phyloP scores from a whole-genome alignment of 2,113 vertebrate species.

The Hippocampus comes region DNA sequence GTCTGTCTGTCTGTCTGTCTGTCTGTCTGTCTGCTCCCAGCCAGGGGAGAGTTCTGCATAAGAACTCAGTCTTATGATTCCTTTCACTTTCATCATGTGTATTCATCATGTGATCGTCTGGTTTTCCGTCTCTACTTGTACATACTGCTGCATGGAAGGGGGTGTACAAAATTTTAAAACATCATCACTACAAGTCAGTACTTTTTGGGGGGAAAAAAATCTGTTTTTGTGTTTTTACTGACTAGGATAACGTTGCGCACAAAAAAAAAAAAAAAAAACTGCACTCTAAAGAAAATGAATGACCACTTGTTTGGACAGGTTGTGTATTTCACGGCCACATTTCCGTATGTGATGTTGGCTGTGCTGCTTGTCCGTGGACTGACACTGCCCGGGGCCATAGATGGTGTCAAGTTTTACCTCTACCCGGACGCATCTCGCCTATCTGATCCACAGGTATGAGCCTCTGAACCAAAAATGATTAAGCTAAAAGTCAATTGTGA shows the following conservation, averaged over 20 bases:
- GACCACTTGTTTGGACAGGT: slow-evolving; percentile 71
- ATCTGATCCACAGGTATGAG: slow-evolving; percentile 84
- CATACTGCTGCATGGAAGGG: not conserved
- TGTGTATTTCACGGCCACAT: slow-evolving; percentile 94
- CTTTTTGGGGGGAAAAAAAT: not conserved
- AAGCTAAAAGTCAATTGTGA: not conserved
- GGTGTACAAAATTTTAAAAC: not conserved
- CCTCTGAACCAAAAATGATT: not conserved
- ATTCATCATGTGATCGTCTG: not conserved
- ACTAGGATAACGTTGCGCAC: not conserved
- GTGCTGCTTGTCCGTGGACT: slow-evolving; percentile 86
- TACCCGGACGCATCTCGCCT: slow-evolving; percentile 87
- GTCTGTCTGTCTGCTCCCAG: not conserved
- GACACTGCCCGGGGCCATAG: slow-evolving; percentile 82
- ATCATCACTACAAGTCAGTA: not conserved
- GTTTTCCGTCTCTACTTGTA: not conserved
- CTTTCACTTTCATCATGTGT: not conserved
- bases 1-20: not conserved
- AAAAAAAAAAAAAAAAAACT: not conserved
- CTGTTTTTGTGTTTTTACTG: not conserved
- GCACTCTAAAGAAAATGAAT: not conserved
- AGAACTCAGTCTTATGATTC: not conserved
- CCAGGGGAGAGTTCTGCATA: not conserved
- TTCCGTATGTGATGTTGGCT: slow-evolving; percentile 88
- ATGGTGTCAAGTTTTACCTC: slow-evolving; percentile 91